phyloP scores from a whole-genome alignment of 1,140 invertebrate genomes.

The Leguminivora glycinivorella region DNA sequence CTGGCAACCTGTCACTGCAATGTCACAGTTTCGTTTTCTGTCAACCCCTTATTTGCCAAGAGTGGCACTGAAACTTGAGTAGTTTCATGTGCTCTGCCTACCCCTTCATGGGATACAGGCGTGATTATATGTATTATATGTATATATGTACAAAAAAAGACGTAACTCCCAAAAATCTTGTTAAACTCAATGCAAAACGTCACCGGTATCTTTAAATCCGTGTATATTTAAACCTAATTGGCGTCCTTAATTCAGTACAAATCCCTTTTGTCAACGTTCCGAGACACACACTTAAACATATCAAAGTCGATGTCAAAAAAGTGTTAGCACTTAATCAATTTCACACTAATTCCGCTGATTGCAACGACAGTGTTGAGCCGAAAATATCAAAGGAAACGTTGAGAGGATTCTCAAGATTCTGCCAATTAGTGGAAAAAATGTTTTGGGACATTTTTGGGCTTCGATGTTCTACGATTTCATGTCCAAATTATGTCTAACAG shows the following conservation, averaged over 20 bases:
- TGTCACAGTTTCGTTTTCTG: too few relatives aligned
- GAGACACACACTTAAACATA: not conserved
- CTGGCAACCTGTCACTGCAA: too few relatives aligned
- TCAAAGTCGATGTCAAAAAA: conserved; percentile 20
- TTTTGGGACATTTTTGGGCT: not conserved
- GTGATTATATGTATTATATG: too few relatives aligned
- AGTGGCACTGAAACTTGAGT: too few relatives aligned
- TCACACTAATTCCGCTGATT: conserved; percentile 9
- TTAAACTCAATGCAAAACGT: not conserved
- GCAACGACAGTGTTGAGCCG: not conserved
- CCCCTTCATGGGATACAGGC: too few relatives aligned
- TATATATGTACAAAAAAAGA: not conserved
- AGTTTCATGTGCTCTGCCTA: too few relatives aligned
- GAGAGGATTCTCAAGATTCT: not conserved
- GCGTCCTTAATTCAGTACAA: conserved; percentile 4
- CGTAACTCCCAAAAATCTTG: not conserved
- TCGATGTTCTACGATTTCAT: not conserved
- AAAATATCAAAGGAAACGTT: conserved; percentile 5
- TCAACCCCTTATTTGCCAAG: too few relatives aligned
- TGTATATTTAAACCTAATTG: conserved; percentile 17
- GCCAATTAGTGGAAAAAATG: not conserved
- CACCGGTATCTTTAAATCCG: not conserved
- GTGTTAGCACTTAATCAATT: conserved; percentile 27
- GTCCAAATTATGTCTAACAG: not conserved
- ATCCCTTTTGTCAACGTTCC: conserved; percentile 22